Evolutionary conservation across 2,113 vertebrate species (phyloP).

Genomic region (Coracopsis vasa): DNA sequence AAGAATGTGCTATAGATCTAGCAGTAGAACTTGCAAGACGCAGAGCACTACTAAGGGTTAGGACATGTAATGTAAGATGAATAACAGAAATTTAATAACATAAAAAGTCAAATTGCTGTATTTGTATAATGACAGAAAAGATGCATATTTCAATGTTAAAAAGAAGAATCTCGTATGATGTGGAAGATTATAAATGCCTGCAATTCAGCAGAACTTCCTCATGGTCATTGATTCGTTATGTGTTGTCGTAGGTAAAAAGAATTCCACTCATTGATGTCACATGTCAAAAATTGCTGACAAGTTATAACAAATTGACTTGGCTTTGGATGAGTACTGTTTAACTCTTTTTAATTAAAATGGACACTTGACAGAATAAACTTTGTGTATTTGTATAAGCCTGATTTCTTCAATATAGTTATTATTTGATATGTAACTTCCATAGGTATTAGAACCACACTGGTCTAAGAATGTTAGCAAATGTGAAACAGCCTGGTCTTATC

Average conservation of each 20-base stretch:
- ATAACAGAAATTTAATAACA: neutral
- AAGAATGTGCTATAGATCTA: neutral
- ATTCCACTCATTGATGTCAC: neutral
- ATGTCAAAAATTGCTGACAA: neutral
- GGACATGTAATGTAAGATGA: neutral
- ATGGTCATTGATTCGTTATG: neutral
- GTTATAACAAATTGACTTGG: neutral
- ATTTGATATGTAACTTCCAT: neutral
- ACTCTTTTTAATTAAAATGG: neutral
- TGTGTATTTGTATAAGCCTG: neutral
- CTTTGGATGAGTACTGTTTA: neutral
- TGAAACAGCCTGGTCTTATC: neutral
- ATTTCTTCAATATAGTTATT: neutral
- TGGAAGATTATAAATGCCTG: neutral
- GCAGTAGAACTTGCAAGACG: neutral
- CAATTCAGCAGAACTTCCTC: neutral
- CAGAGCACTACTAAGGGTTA: neutral
- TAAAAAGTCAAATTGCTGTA: neutral
- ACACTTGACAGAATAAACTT: neutral
- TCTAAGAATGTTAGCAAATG: neutral
- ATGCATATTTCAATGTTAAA: neutral
- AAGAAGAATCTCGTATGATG: neutral
- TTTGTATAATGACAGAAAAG: neutral
- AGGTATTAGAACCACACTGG: neutral
- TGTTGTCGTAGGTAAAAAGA: neutral